Evolutionary conservation across 2,888 invertebrate genomes (phyloP), one percentile per base, ranked within the genome.

Genomic region (Diaprepes abbreviatus): DNA sequence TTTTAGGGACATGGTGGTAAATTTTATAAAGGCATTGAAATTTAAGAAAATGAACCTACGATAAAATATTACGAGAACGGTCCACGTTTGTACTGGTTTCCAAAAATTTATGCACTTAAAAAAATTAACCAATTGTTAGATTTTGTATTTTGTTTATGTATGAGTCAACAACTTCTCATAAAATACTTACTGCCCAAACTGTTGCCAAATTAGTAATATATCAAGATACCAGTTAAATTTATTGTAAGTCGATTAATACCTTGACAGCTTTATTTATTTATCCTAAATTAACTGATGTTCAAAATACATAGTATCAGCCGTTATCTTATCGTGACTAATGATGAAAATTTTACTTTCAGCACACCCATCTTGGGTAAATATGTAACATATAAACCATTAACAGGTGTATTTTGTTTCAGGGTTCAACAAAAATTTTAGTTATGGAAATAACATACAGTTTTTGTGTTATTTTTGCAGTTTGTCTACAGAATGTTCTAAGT

Each of bases 271-370:
- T 48, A 48, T 48, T 48, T 48, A 48, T 48, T 48, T 48, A 48
- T 48, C 48, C 48, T 48, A 48, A 48, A 48, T 48, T 48, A 28
- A 28, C 24, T 48, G 48, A 48, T 48, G 28, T 24, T 48, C 24
- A 28, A 24, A 28, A 48, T 28, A 48, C 28, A 19, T n/a, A 40
- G 40, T 43, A 19, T n/a, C 28, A 48, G 19, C 12, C 24, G 12
- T 48, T 40, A 63, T 63, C 63, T 63, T 63, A 63, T 63, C 63
- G 35, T 63, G 63, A 63, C 38, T 63, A 63, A 63, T 54, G 24
- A 14, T 33, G 48, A 48, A 62, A 31, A 36, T 36, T 3, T 28
- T 16, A 5, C 17, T 62, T 40, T 54, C 12, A 54, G 40, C 63
- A 54, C 63, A 54, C 52, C 63, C 54, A 63, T 54, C 14, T 28